phyloP scores from a whole-genome alignment of 2,888 invertebrate species.

The Leucania comma region DNA sequence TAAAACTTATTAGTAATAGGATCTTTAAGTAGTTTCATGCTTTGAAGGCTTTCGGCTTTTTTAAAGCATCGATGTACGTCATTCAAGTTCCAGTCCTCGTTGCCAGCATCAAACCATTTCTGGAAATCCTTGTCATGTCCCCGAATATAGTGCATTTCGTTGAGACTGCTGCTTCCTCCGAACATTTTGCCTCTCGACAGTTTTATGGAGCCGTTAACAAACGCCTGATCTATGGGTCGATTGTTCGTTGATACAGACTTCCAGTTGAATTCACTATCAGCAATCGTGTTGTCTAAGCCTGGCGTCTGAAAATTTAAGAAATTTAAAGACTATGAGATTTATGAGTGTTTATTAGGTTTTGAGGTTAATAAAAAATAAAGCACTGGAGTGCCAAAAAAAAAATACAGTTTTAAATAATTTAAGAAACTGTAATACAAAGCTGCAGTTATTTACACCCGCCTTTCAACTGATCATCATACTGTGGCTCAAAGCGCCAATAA shows the following conservation, averaged over 20 bases:
- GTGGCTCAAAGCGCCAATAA: no score
- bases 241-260: constrained; percentile 93
- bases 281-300: constrained; percentile 44
- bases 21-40: constrained; percentile 62
- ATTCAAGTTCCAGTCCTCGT: constrained; percentile 37
- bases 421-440: no score
- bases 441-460: no score
- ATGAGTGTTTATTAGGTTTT: neutral
- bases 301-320: constrained; percentile 70
- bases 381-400: no score
- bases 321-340: no score
- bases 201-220: constrained; percentile 68
- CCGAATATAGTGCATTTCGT: constrained; percentile 89
- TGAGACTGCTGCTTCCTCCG: constrained; percentile 89
- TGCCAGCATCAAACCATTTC: constrained; percentile 87
- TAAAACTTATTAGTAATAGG: constrained; percentile 70
- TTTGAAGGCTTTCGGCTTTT: constrained; percentile 48
- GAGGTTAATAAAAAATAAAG: neutral
- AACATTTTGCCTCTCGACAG: constrained; percentile 92
- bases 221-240: constrained; percentile 92
- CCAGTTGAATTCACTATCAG: constrained; percentile 71
- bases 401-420: no score
- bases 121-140: constrained; percentile 87
- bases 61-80: constrained; percentile 34
- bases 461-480: no score